Base-by-base conservation (phyloP, 2,113 vertebrate genomes). In the Periophthalmus modestus region DNA sequence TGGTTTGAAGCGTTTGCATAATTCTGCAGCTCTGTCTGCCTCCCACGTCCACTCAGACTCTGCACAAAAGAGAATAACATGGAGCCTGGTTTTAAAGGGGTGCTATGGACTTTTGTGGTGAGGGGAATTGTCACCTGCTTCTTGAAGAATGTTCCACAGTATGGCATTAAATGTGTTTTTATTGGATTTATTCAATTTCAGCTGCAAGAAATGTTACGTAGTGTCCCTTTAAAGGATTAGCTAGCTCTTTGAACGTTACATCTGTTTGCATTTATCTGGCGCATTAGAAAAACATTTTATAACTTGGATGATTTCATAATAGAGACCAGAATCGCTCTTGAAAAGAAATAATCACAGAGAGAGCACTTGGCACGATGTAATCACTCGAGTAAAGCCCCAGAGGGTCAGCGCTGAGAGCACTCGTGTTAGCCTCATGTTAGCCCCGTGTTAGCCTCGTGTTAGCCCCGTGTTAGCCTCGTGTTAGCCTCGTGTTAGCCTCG, bases 1-100 rank as follows among this genome's bases (percentile, higher is more conserved):
- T 23, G 46, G 78, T 85, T 80, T 74, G 54, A 81, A 78, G 58
- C 66, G 62, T 88, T 86, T 88, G 81, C 76, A 88, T 87, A 79
- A 82, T 76, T 75, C 68, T 80, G 63, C 68, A 74, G 39, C 55
- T 63, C 66, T 68, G 68, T 34, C 55, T 34, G 74, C 81, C 71
- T 47, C 66, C 50, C 69, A 78, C 59, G 65, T 73, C 71, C 72
- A 48, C 63, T 87, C 33, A 70, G 0, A 23, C 63, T 46, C 19
- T 48, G 52, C 14, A 14, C 11, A 33, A 5, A 63, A 24, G 21
- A 82, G 21, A 82, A 63, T 21, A 75, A 48, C 61, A 47, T 39
- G 62, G 14, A 85, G 55, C 54, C 24, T 2, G 59, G 62, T 57
- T 59, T 57, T 55, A 66, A 80, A 74, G 58, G 52, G 39, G 39